Base-by-base conservation (phyloP, 2,797 vertebrate genomes). In the Coreius guichenoti region DNA sequence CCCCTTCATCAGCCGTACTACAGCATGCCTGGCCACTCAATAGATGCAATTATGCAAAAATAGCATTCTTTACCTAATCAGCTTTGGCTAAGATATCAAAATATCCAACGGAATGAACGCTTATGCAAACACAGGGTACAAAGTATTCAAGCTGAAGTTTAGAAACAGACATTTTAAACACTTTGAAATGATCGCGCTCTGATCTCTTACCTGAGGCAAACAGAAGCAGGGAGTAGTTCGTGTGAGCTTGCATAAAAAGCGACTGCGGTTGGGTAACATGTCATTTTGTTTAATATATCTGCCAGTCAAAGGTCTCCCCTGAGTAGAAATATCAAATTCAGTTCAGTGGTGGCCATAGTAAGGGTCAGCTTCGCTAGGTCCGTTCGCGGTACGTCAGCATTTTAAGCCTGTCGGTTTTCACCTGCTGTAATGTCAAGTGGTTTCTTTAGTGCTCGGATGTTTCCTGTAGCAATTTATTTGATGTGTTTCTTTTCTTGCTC, bases 201-300 rank as follows among this genome's bases (percentile, higher is more conserved):
- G 51, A 84, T 72, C 21, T 58, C 36, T 78, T 58, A 47, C 63
- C 83, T 77, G 51, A 78, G 75, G 82, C 77, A 86, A 63, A 86
- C 45, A 74, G 61, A 63, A 63, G 51, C 51, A 65, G 2, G 45
- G 39, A 79, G 36, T 72, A 54, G 83, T 89, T 85, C 8, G 61
- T 29, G 74, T 70, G 86, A 47, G 70, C 84, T 67, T 54, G 14
- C 16, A 33, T 68, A 80, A 85, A 89, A 69, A 67, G 78, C 21
- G 29, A 81, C 47, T 77, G 67, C 33, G n/a, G 56, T 73, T 82
- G 58, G 84, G 81, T 69, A 84, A 87, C 73, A 6, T 79, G 74
- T 68, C 81, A 86, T 86, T 89, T 56, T 7, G 23, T 81, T 87
- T 75, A 80, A 87, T 87, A 84, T 84, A 77, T 79, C 81, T 87